Evolutionary conservation across 2,797 vertebrate species (phyloP), one percentile per base, ranked within the genome.

Genomic region (Acridotheres tristis): DNA sequence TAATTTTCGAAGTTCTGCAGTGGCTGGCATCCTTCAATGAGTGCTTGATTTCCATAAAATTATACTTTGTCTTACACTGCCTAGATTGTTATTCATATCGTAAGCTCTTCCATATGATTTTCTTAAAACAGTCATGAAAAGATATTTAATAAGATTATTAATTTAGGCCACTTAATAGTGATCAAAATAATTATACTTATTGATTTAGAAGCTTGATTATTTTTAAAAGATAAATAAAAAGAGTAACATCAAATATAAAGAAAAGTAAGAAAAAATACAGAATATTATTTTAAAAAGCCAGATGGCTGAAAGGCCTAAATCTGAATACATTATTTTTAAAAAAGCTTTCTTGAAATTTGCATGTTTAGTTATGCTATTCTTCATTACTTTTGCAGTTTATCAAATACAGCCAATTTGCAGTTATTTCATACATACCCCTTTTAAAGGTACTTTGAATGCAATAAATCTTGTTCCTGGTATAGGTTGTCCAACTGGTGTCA

Each of bases 381-480:
- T 80, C 26, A 23, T 63, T 75, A 66, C 45, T 87, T 80, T 75
- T 71, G 67, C 53, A 81, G n/a, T 68, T 30, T 85, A 77, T 47
- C 36, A 77, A 72, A 78, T 18, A 76, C 8, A 84, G 30, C 8
- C 6, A 48, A 62, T 69, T 43, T 55, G 11, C 76, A 90, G 86
- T 72, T 88, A 75, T 21, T 81, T 50, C 81, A 91, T 89, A 97
- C 97, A 94, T 92, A 99, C 98, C 98, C 98, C 96, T 91, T 99
- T 99, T 85, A 99, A 97, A 30, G 98, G 98, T 58, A 99, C 98
- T 97, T 99, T 99, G 96, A 99, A 99, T 51, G 98, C 98, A 73
- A 99, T 97, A 94, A 99, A 99, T 36, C 98, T 97, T 0, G 98
- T 99, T 88, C 98, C 98, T 23, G 94, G 88, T 22, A 99, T 98